Conservation (phyloP, 2,888 invertebrate genomes). For the Cerastis rubricosa region DNA sequence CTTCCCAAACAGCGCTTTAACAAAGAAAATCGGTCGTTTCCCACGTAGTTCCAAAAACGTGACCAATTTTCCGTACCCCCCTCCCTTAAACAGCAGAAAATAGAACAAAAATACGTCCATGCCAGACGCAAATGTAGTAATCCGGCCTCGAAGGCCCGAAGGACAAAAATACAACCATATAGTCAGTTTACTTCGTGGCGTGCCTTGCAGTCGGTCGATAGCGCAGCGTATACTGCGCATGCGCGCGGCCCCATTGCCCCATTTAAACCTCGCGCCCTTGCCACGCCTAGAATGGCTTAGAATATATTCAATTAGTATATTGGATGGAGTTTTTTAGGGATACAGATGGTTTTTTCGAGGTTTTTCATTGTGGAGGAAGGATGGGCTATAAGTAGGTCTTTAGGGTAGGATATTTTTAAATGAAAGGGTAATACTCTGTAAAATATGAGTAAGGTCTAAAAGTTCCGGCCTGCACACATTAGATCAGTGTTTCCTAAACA, state of each 20-base stretch:
- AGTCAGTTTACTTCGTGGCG: constrained; percentile 9
- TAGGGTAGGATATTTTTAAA: background rate
- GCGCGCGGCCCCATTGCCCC: constrained; percentile 57
- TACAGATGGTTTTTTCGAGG: background rate
- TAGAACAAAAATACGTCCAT: constrained; percentile 3
- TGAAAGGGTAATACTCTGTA: too few relatives aligned
- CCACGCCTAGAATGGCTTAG: constrained; percentile 54
- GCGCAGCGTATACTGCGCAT: constrained; percentile 46
- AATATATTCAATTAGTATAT: constrained; percentile 43
- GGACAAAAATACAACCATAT: constrained; percentile 23
- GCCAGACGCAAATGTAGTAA: constrained; percentile 27
- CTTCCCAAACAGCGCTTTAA: background rate
- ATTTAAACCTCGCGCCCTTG: constrained; percentile 43
- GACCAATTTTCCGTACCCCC: background rate
- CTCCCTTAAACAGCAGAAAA: background rate
- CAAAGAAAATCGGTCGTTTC: background rate
- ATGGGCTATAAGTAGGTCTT: background rate
- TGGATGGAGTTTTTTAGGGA: constrained; percentile 1
- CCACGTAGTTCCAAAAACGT: background rate
- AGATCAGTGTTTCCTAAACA: too few relatives aligned
- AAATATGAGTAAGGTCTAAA: too few relatives aligned
- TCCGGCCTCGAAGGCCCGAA: background rate
- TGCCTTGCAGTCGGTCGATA: constrained; percentile 58
- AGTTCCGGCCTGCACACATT: too few relatives aligned
- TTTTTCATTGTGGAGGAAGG: background rate